Evolutionary conservation across 2,113 vertebrate species (phyloP), one percentile per base, ranked within the genome.

Genomic region (Rutilus rutilus): DNA sequence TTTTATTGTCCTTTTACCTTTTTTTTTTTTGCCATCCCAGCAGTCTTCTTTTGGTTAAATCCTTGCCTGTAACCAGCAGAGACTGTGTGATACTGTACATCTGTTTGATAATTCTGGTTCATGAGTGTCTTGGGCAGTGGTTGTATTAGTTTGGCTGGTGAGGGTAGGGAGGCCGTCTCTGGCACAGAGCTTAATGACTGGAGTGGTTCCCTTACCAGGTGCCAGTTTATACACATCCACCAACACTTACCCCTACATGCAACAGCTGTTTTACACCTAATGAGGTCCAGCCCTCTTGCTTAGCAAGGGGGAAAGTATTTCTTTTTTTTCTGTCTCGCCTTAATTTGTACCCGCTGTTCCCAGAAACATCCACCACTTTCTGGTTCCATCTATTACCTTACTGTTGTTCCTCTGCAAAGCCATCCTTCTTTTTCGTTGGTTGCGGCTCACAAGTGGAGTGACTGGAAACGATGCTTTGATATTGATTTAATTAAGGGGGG

Each of bases 181-280:
- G 60, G 27, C 60, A 90, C 91, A 88, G 85, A 73, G 90, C 71
- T 52, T 92, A 92, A 92, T 92, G 91, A 92, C 90, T 86, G 54
- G 83, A 92, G 88, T 91, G 79, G n/a, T 81, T 60, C 84, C 83
- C 90, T 82, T 86, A 90, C 91, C 90, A 92, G 91, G 91, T 93
- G 92, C 92, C 91, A 88, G 90, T 92, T 90, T 87, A 81, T 90
- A 91, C 91, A 87, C 91, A 92, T 93, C 93, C 92, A 90, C 92
- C 92, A 92, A 90, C 92, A 89, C 92, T 90, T 88, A 91, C 88
- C 90, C 91, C 91, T 92, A 92, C 93, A 88, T 87, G 30, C 87
- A 92, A 92, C 93, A 93, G 90, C 91, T 93, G 93, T 92, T 93
- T 90, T 89, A 88, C 90, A 93, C 89, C 90, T 92, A 92, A 93